A percentile compares a stretch with the other conserved stretches of the same genome.
These are phyloP conservation scores for Octomys mimax DNA, from an alignment of 2,797 vertebrate species.

Conservation along the genomic window DNA sequence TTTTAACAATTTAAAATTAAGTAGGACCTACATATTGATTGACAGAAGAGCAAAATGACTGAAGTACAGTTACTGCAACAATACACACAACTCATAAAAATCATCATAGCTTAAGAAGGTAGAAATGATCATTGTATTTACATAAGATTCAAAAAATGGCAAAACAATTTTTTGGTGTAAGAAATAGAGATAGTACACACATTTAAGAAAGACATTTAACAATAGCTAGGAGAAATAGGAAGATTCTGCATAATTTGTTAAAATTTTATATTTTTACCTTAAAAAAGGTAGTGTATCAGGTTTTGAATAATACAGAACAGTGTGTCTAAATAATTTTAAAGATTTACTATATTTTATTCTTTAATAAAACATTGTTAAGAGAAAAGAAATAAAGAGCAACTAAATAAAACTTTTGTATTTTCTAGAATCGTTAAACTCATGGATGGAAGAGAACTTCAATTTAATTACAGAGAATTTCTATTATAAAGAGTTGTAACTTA, in stretches of 20 bases:
- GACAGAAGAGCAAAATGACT: not conserved
- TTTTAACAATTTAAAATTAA: not conserved
- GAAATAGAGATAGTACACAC: not conserved
- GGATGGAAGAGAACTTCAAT: not conserved
- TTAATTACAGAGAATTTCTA: too few species aligned
- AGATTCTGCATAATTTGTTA: not conserved
- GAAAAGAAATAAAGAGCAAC: not conserved
- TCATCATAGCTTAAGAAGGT: not conserved
- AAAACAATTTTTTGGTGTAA: not conserved
- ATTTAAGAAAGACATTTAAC: not conserved
- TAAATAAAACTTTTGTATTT: not conserved
- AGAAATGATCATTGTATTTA: not conserved
- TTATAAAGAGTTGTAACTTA: too few species aligned
- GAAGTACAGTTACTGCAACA: not conserved
- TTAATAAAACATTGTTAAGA: not conserved
- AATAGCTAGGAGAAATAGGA: not conserved
- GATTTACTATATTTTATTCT: not conserved
- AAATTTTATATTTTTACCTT: not conserved
- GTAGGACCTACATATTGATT: not conserved
- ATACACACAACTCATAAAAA: not conserved
- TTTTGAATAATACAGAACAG: not conserved
- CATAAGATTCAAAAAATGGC: not conserved
- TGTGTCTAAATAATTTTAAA: not conserved
- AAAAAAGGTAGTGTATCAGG: too few species aligned
- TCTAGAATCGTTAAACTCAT: not conserved